Evolutionary conservation across 2,888 invertebrate species (phyloP), one percentile per base, ranked within the genome.

Genomic region (Acronicta leporina): DNA sequence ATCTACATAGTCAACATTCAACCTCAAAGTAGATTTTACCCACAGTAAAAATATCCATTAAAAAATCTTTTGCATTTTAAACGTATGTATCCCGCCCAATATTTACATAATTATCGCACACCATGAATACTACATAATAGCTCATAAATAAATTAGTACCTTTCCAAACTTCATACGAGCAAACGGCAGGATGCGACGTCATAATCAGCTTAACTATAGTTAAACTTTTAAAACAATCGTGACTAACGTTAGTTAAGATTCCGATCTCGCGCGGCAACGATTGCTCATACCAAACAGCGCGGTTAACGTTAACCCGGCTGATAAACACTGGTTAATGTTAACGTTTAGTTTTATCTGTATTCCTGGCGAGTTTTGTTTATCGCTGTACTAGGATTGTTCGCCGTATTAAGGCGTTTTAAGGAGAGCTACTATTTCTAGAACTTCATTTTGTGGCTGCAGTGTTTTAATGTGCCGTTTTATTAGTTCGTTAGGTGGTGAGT

Each of bases 211-310:
- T 78, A 78, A 82, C 72, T 74, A 52, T 46, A 43, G 68, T 66
- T 68, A 45, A 73, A 73, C 49, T 56, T 80, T 75, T 74, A 75
- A 79, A 81, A 76, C 75, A 79, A 79, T 92, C 93, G 92, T 94
- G 93, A 93, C 92, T 89, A 82, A 81, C 64, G 77, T 88, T 90
- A 87, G 86, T 93, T 92, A 88, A 91, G 91, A 94, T 94, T 92
- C 90, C 71, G 80, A 92, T 92, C 92, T 85, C 84, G 89, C 77
- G 64, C 80, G 82, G 80, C 77, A 74, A 75, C 76, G 88, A 91
- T 89, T 90, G 92, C 88, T 91, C 93, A 91, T 91, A 90, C 88
- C 85, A 87, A 91, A 87, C 66, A 63, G 68, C 38, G 52, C 54
- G 63, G 72, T 62, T 76, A 60, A 60, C 63, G 70, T 65, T 58